Percentiles rank a stretch among this genome's conserved stretches.
Evolutionary conservation across 2,888 invertebrate genomes (phyloP).

Genomic region (Hydraecia micacea): DNA sequence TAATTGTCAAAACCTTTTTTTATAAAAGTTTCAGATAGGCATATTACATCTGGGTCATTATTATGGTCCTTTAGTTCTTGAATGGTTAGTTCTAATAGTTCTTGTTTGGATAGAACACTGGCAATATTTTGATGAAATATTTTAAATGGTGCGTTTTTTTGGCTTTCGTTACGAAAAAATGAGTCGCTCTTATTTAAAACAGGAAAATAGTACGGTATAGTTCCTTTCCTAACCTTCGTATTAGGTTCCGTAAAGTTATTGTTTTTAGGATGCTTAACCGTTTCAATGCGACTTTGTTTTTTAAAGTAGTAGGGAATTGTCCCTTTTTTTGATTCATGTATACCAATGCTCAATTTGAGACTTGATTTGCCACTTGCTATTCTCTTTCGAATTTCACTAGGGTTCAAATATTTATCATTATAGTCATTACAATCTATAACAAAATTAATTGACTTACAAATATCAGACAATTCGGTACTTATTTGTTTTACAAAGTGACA

Average conservation of each 20-base stretch:
- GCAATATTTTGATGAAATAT: constrained; percentile 23
- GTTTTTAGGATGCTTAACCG: too few species aligned
- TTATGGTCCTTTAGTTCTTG: constrained; percentile 11
- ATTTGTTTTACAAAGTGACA: constrained; percentile 8
- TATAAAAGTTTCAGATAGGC: constrained; percentile 20
- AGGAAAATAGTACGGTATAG: not conserved
- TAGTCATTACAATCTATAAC: constrained; percentile 12
- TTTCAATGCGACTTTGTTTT: too few species aligned
- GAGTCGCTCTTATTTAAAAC: too few species aligned
- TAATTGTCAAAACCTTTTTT: constrained; percentile 20
- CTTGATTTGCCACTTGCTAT: not conserved
- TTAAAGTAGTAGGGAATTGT: not conserved
- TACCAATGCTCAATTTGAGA: not conserved
- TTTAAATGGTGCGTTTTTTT: too few species aligned
- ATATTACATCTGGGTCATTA: constrained; percentile 16
- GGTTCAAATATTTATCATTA: constrained; percentile 6
- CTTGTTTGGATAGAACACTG: constrained; percentile 15
- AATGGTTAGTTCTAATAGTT: constrained; percentile 17
- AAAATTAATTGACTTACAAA: constrained; percentile 7
- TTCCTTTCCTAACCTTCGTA: not conserved
- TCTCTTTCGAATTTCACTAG: constrained; percentile 4
- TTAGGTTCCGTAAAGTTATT: not conserved
- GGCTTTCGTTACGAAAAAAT: too few species aligned
- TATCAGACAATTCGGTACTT: not conserved
- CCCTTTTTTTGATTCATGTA: not conserved